Percentiles rank a stretch among this genome's conserved stretches.
Conservation (phyloP, 2,888 invertebrate genomes). For the Lasius platythorax region DNA sequence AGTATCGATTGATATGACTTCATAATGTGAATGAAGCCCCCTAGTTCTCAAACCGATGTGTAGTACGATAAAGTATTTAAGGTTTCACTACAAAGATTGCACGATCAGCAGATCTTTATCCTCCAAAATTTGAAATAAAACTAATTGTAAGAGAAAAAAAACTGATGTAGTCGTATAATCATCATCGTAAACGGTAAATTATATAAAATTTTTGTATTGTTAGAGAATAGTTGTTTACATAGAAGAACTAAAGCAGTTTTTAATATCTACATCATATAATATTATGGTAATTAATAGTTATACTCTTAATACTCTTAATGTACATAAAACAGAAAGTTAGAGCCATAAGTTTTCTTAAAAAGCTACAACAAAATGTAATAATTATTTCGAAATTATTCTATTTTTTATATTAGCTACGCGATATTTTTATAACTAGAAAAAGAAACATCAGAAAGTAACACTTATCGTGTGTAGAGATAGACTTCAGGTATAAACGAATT, state of each 20-base stretch:
- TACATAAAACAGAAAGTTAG: neutral
- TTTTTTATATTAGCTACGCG: neutral
- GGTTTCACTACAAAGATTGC: neutral
- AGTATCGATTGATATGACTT: slow-evolving; percentile 1
- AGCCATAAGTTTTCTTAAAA: neutral
- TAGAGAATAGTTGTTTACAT: no score
- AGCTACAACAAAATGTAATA: neutral
- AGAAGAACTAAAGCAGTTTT: no score
- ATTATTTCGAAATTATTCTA: neutral
- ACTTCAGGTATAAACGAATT: neutral
- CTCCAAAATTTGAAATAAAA: neutral
- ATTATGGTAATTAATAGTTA: neutral
- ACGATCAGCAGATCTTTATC: neutral
- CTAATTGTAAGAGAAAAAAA: neutral
- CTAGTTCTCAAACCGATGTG: neutral
- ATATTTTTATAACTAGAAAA: neutral
- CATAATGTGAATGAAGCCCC: slow-evolving; percentile 1
- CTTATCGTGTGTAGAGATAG: neutral
- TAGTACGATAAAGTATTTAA: slow-evolving; percentile 15
- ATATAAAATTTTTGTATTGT: no score
- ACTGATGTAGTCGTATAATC: no score
- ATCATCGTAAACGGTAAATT: no score
- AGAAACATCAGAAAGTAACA: neutral
- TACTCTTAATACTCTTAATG: neutral
- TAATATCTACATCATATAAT: neutral